Conservation (phyloP, 2,888 invertebrate genomes). For the Nesidiocoris tenuis region DNA sequence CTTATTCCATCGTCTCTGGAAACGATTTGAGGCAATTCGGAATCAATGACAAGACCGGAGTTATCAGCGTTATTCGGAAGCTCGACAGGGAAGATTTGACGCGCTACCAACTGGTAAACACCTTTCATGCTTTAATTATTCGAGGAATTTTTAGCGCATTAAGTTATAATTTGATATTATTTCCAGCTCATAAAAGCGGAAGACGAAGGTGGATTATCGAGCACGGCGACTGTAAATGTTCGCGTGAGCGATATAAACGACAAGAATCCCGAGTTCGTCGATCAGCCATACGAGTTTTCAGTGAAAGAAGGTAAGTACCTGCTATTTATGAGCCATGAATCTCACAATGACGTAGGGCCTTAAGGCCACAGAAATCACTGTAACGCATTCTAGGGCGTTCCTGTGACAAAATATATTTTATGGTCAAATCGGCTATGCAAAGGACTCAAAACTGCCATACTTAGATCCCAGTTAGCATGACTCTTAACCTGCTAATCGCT, state of each 20-base stretch:
- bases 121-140: too few species aligned
- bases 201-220: conserved; percentile 78
- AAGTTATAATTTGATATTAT: neutral
- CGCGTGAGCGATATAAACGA: conserved; percentile 90
- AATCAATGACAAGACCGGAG: conserved; percentile 82
- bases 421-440: too few species aligned
- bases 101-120: conserved; percentile 76
- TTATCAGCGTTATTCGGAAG: conserved; percentile 79
- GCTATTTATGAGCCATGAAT: too few species aligned
- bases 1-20: conserved; percentile 82
- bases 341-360: too few species aligned
- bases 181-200: conserved; percentile 76
- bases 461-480: too few species aligned
- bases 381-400: too few species aligned
- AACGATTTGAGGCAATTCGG: conserved; percentile 86
- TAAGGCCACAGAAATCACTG: too few species aligned
- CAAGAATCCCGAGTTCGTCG: conserved; percentile 85
- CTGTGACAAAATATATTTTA: too few species aligned
- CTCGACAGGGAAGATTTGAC: conserved; percentile 87
- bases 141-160: too few species aligned
- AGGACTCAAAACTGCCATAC: too few species aligned
- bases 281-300: conserved; percentile 75
- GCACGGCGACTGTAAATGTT: conserved; percentile 81
- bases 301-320: conserved; percentile 70
- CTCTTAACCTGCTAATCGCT: too few species aligned